Percentiles rank a stretch among this genome's conserved stretches.
Evolutionary conservation across 2,888 invertebrate species (phyloP).

Genomic region (Hemistola chrysoprasaria): DNA sequence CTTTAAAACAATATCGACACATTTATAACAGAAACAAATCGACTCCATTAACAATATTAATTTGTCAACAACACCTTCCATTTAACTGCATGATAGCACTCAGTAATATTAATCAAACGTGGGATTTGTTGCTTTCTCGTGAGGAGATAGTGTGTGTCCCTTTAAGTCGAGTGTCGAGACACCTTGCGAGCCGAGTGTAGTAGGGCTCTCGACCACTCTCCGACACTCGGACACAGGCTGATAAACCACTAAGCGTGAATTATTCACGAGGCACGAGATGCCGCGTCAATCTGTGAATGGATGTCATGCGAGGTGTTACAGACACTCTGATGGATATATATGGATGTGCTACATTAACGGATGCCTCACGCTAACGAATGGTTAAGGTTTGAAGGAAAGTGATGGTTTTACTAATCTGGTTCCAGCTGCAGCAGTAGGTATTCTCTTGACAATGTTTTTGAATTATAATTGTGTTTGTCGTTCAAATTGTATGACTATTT

Average conservation of each 20-base stretch:
- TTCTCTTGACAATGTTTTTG: too few relatives aligned
- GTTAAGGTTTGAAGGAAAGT: too few relatives aligned
- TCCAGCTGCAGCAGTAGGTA: too few relatives aligned
- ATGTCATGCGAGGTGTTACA: constrained; percentile 10
- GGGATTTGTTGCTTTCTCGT: constrained; percentile 25
- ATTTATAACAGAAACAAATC: constrained; percentile 21
- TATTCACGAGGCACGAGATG: constrained; percentile 18
- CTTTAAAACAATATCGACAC: background rate
- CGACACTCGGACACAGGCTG: constrained; percentile 5
- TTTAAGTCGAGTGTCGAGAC: constrained; percentile 14
- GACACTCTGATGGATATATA: constrained; percentile 10
- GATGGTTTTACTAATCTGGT: too few relatives aligned
- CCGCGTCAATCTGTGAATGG: constrained; percentile 18
- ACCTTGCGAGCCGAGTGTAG: background rate
- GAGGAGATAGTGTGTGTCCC: constrained; percentile 9
- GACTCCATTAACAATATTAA: constrained; percentile 28
- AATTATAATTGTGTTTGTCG: too few relatives aligned
- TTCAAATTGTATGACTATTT: too few relatives aligned
- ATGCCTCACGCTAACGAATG: too few relatives aligned
- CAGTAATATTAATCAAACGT: constrained; percentile 26
- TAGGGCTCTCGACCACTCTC: constrained; percentile 8
- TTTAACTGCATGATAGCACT: constrained; percentile 19
- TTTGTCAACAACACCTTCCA: constrained; percentile 28
- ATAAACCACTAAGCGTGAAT: constrained; percentile 24
- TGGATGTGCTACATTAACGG: too few relatives aligned